Evolutionary conservation across 2,888 invertebrate genomes (phyloP), one percentile per base, ranked within the genome.

Genomic region (Megamerina dolium): DNA sequence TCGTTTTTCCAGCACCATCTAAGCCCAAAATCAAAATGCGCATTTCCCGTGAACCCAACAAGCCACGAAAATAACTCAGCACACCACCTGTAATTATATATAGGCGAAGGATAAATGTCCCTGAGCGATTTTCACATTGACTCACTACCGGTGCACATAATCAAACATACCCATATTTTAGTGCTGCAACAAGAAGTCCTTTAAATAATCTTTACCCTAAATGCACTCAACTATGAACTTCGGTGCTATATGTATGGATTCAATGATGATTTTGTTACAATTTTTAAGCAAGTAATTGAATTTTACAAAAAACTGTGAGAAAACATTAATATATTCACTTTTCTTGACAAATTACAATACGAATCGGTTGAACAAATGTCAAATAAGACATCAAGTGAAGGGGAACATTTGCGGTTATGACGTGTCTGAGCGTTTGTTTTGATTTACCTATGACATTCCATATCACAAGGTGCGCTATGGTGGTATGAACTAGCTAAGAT

Each of bases 1-100:
- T 99, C 1, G 99, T 99, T 77, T 99, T 99, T 54, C 99, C 99
- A 68, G 97, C 97, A 49, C 96, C 97, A 73, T 99, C 99, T 57
- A 99, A 76, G 5, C 99, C 99, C 44, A 99, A 79, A 71, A 99
- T 99, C 58, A 99, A 76, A 73, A 99, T 97, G 64, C 99, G 79
- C 87, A 97, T 94, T 78, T 99, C 97, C 62, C 95, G 85, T 53
- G 90, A 91, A 33, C 97, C 97, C 68, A 99, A 80, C 59, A 99
- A 79, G 60, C 89, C 88, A 63, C 90, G 85, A 76, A 99, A 97
- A 75, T 95, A 96, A 77, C 94, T 94, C 72, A 96, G 80, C 68
- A 97, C 76, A 69, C 93, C 93, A 76, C 96, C 96, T 92, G 74
- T 33, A 78, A 50, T 36, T 13, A 12, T n/a, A n/a, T n/a, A 23